Evolutionary conservation across 2,113 vertebrate species (phyloP), one percentile per base, ranked within the genome.

Genomic region (Gobius niger): DNA sequence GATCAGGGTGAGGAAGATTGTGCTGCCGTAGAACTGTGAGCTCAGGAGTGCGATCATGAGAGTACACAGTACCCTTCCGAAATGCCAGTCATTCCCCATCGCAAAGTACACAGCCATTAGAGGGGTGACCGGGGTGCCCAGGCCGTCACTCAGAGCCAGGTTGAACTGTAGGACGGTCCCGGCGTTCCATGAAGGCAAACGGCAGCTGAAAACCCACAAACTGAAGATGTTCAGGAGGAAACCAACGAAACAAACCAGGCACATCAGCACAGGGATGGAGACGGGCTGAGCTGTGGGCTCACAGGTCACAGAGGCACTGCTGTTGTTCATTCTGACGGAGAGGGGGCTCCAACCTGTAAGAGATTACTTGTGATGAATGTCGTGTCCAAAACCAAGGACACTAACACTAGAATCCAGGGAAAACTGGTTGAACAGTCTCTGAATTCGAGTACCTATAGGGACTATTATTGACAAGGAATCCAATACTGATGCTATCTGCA

Each of bases 141-240:
- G 76, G 47, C 84, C 46, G 2, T 93, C 92, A 1, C 86, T 89
- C 19, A 94, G 54, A 41, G 90, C 92, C 60, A 93, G 80, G 74
- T 91, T 88, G 77, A 93, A 92, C 87, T 93, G 93, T 19, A 93
- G 85, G 7, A 80, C 74, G 11, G 85, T 89, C 2, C 91, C 90
- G 0, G 87, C 56, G 10, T 80, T 88, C 93, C 93, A 93, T 40
- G 76, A 44, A 63, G 78, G 65, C 47, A 92, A 66, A 16, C 57
- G 75, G 70, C 82, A 91, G 75, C 84, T 91, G 81, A 94, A 93
- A 2, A 91, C 88, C 86, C 91, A 94, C n/a, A 86, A 50, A 61
- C 84, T 68, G 12, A 86, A 70, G 46, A 69, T 47, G 10, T 93
- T 92, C 63, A 93, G 76, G 41, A 92, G 18, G 12, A 92, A 67